Evolutionary conservation across 2,888 invertebrate species (phyloP), one percentile per base, ranked within the genome.

Genomic region (Oligia fasciuncula): DNA sequence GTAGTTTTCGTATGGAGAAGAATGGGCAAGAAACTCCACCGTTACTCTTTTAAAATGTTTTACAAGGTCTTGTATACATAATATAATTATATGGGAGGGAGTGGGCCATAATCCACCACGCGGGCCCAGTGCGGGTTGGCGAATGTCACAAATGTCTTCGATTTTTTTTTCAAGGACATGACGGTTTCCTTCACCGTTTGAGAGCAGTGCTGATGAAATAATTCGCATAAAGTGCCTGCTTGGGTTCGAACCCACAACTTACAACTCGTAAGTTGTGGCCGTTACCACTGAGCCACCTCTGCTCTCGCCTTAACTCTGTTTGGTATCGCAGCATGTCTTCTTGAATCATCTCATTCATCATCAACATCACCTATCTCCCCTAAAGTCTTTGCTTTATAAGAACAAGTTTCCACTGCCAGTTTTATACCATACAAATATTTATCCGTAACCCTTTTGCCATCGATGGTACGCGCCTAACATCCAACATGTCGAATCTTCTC

Each of bases 401-500:
- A 2, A 23, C n/a, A 11, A 13, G 40, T 23, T 51, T 29, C 40
- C 4, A 46, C 43, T 19, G 19, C 40, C n/a, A 19, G 23, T 73
- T 35, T 23, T 29, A 43, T 51, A n/a, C 23, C 17, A 23, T 49
- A 51, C 5, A 66, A n/a, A 63, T 60, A 60, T 67, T 54, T 65
- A 63, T 68, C 63, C 29, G 9, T 62, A 51, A n/a, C 43, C 46
- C 9, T 77, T 84, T 75, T 57, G 65, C 54, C 63, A 23, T 19
- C 66, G 51, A 71, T 49, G 77, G 77, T 78, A 82, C 84, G n/a
- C 60, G 73, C 29, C 72, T 65, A 78, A 79, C 80, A 76, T 51
- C 73, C 40, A 70, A 85, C 75, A 80, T 77, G 87, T 87, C 83
- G 80, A 88, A 83, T 79, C 85, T 80, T 78, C 79, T 76, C 77